phyloP scores from a whole-genome alignment of 1,140 invertebrate genomes.

The Melitaea cinxia region DNA sequence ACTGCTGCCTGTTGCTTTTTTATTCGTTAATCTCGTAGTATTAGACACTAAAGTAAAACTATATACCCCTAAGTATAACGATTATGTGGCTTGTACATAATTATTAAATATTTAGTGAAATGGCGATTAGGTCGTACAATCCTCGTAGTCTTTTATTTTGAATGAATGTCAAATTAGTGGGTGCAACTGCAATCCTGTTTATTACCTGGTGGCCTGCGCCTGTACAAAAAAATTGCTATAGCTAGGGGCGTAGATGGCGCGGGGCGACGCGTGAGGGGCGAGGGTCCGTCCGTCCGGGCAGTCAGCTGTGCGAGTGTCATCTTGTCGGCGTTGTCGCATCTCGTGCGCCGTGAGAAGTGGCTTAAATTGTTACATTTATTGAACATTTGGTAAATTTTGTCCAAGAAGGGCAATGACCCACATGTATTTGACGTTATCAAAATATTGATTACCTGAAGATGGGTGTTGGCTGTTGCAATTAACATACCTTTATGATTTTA shows the following conservation, averaged over 20 bases:
- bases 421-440: conserved; percentile 32
- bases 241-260: conserved; percentile 48
- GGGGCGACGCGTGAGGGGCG: conserved; percentile 51
- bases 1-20: conserved; percentile 67
- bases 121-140: conserved; percentile 17
- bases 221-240: conserved; percentile 32
- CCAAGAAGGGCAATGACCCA: conserved; percentile 44
- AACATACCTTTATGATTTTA: background rate
- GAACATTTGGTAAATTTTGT: conserved; percentile 54
- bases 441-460: conserved; percentile 26
- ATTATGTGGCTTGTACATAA: background rate
- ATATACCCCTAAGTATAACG: background rate
- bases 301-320: conserved; percentile 79
- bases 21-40: conserved; percentile 43
- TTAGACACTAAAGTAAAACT: conserved; percentile 34
- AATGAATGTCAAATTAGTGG: conserved; percentile 24
- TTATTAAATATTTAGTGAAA: conserved; percentile 7
- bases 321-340: conserved; percentile 67
- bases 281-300: conserved; percentile 67
- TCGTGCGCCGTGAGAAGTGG: conserved; percentile 70
- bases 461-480: conserved; percentile 25
- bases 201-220: conserved; percentile 47
- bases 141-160: conserved; percentile 25
- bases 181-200: conserved; percentile 43
- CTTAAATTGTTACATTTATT: conserved; percentile 70